Evolutionary conservation across 2,888 invertebrate species (phyloP), one percentile per base, ranked within the genome.

Genomic region (Halictus quadricinctus): DNA sequence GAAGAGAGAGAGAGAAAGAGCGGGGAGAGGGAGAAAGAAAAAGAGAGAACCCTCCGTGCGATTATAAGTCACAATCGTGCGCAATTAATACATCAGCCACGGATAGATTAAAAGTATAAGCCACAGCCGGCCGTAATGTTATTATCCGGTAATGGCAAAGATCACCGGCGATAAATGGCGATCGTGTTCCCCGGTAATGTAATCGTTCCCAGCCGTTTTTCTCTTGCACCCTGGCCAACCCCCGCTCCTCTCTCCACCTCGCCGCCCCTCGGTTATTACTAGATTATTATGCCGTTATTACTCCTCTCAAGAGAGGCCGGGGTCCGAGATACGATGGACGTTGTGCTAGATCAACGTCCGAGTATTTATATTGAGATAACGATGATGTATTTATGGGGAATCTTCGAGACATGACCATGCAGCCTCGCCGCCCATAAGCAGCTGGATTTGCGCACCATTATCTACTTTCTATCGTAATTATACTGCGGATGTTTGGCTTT

Each of bases 81-180:
- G 82, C 78, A 82, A 84, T 84, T 84, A 84, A 84, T 82, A 83
- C 75, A 79, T 84, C 70, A 75, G 69, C 43, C 29, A 21, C 58
- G 48, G 79, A 79, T 79, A 66, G 78, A 79, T 79, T 84, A 78
- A 82, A 54, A 76, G 66, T 73, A 43, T 48, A 25, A 48, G 29
- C 60, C 50, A 25, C 25, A 21, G 43, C 8, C 64, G 48, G 43
- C 36, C 12, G 70, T 81, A 66, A 76, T 54, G 46, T 43, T 79
- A 48, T 69, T 83, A 80, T 72, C 74, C 64, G 75, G 18, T 80
- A 54, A 66, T 83, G 81, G 76, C 83, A 81, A 76, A 81, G 81
- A 83, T 83, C 83, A 76, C 18, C 76, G 64, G 36, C 81, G 81
- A 72, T 83, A 83, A 83, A 83, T 83, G 54, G 46, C 21, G 69